Base-by-base conservation (phyloP, 2,113 vertebrate species). In the Cebus imitator region DNA sequence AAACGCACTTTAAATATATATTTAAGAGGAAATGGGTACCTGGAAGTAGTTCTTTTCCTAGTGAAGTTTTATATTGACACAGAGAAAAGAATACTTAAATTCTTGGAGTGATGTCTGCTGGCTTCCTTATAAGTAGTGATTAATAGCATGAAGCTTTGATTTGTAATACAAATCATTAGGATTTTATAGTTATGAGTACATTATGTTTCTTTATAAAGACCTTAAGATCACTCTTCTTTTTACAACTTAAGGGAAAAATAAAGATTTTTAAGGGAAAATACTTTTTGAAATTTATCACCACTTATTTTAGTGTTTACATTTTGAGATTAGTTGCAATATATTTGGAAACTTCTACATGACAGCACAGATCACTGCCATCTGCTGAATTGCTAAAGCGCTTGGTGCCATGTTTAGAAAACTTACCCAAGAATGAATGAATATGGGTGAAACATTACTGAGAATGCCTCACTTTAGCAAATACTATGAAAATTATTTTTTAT, bases 281-380 rank as follows among this genome's bases (percentile, higher is more conserved):
- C 45, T 90, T 94, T 91, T 70, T 76, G 45, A 93, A 92, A 57
- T 90, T 79, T 84, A 57, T 50, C 27, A 87, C 17, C 21, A 18
- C 94, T 91, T 52, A 45, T 93, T 93, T 96, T 83, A 79, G 35
- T 95, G 81, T 97, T 97, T 97, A 87, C 61, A 96, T 96, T 94
- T 97, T 95, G 66, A 91, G 30, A 87, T 50, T 96, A 78, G 58
- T 27, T 57, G 40, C 37, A 93, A 18, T 97, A 30, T 95, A 88
- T 94, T 68, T 96, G 55, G 92, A 95, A 78, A 95, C 78, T 86
- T 96, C 23, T 81, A 35, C 58, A 40, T 68, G 32, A 79, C 43
- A 68, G 43, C 57, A 90, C 48, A 92, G n/a, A 87, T 97, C 92
- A 97, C 96, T 98, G 96, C 95, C 96, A 23, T 84, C 87, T 88